Conservation (phyloP, 35 echinoderm and acorn worm species). For the Amphiura filiformis region DNA sequence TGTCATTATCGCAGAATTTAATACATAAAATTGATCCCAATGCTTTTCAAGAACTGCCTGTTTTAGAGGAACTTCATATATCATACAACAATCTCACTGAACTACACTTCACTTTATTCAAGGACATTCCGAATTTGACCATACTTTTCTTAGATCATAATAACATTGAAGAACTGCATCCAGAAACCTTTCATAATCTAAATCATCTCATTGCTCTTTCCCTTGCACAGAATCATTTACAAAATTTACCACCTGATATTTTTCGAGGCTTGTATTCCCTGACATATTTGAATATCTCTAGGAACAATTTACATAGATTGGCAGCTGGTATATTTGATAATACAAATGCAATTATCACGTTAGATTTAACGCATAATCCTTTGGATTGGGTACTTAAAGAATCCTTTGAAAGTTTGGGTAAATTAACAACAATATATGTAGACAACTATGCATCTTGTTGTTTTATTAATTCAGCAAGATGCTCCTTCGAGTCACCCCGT, state of each 20-base stretch:
- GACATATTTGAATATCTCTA: background rate
- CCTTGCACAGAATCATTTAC: background rate
- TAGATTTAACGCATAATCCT: background rate
- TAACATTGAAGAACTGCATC: background rate
- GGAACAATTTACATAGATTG: background rate
- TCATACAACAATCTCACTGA: background rate
- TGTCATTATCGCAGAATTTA: background rate
- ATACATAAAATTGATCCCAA: background rate
- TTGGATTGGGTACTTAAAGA: background rate
- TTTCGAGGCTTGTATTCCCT: background rate
- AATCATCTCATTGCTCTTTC: background rate
- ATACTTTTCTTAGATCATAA: background rate
- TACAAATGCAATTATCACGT: background rate
- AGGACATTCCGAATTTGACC: background rate
- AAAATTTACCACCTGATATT: background rate
- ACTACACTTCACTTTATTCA: background rate
- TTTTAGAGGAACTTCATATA: background rate
- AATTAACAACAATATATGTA: background rate
- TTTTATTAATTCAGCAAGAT: background rate
- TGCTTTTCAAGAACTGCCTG: background rate
- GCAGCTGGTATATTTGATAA: background rate
- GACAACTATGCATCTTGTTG: background rate
- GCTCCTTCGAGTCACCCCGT: background rate
- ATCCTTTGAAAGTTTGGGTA: background rate
- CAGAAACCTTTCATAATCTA: background rate